Conservation (phyloP, 2,888 invertebrate genomes). For the Uloborus plumipes region DNA sequence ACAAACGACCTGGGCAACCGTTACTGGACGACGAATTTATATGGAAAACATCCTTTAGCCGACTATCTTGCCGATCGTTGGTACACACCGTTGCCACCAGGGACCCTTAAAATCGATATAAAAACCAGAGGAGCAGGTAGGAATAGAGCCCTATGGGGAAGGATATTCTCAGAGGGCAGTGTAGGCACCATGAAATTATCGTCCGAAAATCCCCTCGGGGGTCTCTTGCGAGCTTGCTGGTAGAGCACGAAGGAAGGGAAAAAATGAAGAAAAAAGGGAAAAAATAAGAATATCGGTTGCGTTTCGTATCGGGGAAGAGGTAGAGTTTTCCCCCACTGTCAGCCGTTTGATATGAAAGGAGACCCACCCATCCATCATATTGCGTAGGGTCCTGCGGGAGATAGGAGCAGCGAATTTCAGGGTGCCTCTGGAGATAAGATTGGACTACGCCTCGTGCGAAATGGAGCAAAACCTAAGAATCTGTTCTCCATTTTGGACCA, state of each 20-base stretch:
- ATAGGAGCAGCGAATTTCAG: conserved; percentile 7
- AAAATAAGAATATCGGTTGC: conserved; percentile 1
- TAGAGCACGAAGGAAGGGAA: conserved; percentile 1
- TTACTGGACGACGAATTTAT: conserved; percentile 44
- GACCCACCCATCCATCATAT: conserved; percentile 58
- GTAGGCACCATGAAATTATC: conserved; percentile 44
- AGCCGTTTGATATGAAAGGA: conserved; percentile 30
- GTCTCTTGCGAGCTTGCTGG: conserved; percentile 29
- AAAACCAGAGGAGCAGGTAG: conserved; percentile 34
- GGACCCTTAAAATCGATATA: conserved; percentile 47
- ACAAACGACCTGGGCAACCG: conserved; percentile 15
- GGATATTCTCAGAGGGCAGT: conserved; percentile 1
- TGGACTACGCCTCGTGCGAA: conserved; percentile 18
- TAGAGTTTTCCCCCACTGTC: conserved; percentile 1
- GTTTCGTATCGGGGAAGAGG: conserved; percentile 18
- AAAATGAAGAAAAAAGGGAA: conserved; percentile 22
- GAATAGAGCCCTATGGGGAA: neutral
- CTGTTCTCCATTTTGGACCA: conserved; percentile 19
- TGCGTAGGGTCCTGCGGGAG: conserved; percentile 28
- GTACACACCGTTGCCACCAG: conserved; percentile 2
- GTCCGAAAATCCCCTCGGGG: conserved; percentile 31
- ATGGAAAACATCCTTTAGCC: conserved; percentile 27
- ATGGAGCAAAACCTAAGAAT: neutral
- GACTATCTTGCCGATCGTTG: conserved; percentile 16
- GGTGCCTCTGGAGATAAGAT: neutral